phyloP scores from a whole-genome alignment of 2,888 invertebrate genomes.

The Furcula furcula region DNA sequence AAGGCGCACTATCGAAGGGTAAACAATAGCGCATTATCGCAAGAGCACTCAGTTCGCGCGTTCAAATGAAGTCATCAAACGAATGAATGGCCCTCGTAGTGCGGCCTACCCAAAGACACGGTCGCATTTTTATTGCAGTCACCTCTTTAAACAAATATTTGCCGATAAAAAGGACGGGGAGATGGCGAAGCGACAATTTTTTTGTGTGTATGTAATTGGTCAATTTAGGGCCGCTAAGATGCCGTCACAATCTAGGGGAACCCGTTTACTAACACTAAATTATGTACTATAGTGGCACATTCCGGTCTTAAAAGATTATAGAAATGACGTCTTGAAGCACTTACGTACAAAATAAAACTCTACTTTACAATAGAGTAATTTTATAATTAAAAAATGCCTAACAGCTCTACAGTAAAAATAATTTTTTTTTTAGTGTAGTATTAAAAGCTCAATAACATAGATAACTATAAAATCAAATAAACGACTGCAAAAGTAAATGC shows the following conservation, averaged over 20 bases:
- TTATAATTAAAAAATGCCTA: too few species aligned
- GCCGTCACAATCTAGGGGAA: not conserved
- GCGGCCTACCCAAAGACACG: constrained; percentile 69
- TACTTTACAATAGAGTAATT: too few species aligned
- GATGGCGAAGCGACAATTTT: constrained; percentile 34
- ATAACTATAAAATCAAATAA: too few species aligned
- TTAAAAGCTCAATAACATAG: too few species aligned
- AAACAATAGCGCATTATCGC: constrained; percentile 81
- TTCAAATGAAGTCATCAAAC: constrained; percentile 81
- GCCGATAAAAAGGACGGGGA: constrained; percentile 51
- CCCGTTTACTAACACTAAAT: not conserved
- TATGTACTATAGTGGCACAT: not conserved
- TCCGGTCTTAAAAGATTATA: too few species aligned
- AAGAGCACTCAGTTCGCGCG: constrained; percentile 73
- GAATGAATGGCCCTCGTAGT: constrained; percentile 74
- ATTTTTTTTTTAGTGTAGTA: too few species aligned
- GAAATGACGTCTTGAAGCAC: too few species aligned
- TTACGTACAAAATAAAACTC: too few species aligned
- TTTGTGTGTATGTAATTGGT: constrained; percentile 28
- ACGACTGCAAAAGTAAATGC: too few species aligned
- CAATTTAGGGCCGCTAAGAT: constrained; percentile 6
- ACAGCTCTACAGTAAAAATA: too few species aligned
- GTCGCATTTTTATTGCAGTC: constrained; percentile 75
- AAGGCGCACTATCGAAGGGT: constrained; percentile 79
- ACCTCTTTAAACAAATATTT: constrained; percentile 75